Evolutionary conservation across 1,140 invertebrate species (phyloP).

Genomic region (Drosophila gunungcola): DNA sequence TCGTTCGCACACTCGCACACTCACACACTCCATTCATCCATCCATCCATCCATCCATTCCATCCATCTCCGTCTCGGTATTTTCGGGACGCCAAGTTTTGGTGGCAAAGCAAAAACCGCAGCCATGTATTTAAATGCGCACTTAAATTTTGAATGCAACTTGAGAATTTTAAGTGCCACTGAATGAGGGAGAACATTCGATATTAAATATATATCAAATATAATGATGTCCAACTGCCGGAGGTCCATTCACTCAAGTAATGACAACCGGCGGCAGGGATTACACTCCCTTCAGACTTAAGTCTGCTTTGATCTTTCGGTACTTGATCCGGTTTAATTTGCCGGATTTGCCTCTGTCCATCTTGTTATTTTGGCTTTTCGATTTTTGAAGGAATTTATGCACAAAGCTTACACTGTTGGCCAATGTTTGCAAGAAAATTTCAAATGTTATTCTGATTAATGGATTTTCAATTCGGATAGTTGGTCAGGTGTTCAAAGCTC

Average conservation of each 20-base stretch:
- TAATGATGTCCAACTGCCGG: constrained; percentile 17
- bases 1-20: not conserved
- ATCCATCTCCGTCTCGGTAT: constrained; percentile 1
- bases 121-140: constrained; percentile 39
- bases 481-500: no score
- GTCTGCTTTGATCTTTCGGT: constrained; percentile 3
- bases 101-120: constrained; percentile 19
- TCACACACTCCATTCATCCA: no score
- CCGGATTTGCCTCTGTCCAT: not conserved
- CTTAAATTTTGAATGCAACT: constrained; percentile 33
- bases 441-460: no score
- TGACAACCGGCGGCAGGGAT: not conserved
- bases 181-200: constrained; percentile 8
- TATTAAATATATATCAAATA: constrained; percentile 3
- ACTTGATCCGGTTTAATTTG: constrained; percentile 5
- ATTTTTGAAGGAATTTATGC: not conserved
- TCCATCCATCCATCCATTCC: not conserved
- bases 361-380: not conserved
- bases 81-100: constrained; percentile 17
- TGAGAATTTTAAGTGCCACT: constrained; percentile 27
- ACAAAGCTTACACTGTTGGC: not conserved
- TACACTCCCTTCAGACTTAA: constrained; percentile 4
- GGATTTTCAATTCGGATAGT: no score
- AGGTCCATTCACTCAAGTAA: constrained; percentile 11
- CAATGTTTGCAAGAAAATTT: no score